Evolutionary conservation across 2,888 invertebrate species (phyloP), one percentile per base, ranked within the genome.

Genomic region (Hemithea aestivaria): DNA sequence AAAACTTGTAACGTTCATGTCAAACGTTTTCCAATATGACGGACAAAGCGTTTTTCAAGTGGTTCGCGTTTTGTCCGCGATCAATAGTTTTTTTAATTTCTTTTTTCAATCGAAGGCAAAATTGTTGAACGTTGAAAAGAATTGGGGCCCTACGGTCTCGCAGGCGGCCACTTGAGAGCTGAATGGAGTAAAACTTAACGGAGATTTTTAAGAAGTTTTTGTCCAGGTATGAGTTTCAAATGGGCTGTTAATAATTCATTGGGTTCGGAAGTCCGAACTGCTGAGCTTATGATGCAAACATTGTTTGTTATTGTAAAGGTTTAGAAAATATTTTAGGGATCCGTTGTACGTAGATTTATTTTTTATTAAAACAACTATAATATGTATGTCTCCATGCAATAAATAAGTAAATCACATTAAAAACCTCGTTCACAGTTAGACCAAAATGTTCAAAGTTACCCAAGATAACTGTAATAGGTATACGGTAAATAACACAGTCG

Each of bases 21-120:
- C 72, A 80, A 80, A 75, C 75, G 75, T 71, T 77, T 82, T 80
- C 73, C 79, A 83, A 79, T 65, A 84, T 81, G 79, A 75, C 80
- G 69, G 70, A 80, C 83, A 82, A 83, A 76, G 76, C 63, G 61
- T 45, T 69, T 70, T 73, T 85, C 72, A 75, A 85, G 84, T 82
- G 80, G 74, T 65, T 57, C 66, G 58, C 73, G 65, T 74, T 80
- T 47, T 83, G 80, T 82, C 69, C 66, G 48, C 73, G 71, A 76
- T 82, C 82, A 83, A 85, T 85, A 81, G 82, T 82, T 82, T 79
- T 76, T 70, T 67, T 36, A 43, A 45, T 39, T 42, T 24, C 33
- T 73, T 75, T 69, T 75, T 79, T 68, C 68, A 75, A 79, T 79
- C 73, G 72, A 73, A 79, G 75, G 77, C 50, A 53, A 73, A 74